A percentile compares a stretch with the other conserved stretches of the same genome.
These are phyloP conservation scores for Syrmaticus mikado DNA, from an alignment of 2,113 vertebrate genomes.

Conservation along the genomic window DNA sequence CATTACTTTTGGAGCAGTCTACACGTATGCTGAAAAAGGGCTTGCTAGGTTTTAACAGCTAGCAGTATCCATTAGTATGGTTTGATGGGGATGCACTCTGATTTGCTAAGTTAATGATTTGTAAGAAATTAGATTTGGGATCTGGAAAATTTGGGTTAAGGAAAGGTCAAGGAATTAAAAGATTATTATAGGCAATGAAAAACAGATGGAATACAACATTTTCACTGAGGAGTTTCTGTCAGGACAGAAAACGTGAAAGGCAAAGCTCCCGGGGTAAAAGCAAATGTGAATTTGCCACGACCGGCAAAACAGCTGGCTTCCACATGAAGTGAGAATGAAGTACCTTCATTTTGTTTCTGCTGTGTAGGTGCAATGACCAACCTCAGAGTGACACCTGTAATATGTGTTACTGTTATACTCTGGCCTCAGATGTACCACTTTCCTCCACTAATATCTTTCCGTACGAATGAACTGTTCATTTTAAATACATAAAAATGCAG, in stretches of 20 bases:
- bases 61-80: not conserved
- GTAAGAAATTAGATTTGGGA: conserved; percentile 55
- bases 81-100: not conserved
- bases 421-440: not conserved
- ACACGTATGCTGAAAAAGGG: not conserved
- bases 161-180: conserved; percentile 52
- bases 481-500: rapidly evolving
- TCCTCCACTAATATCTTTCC: not conserved
- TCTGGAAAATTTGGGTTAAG: conserved; percentile 48
- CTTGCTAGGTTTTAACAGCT: not conserved
- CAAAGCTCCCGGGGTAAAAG: not conserved
- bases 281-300: not conserved
- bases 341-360: not conserved
- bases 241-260: not conserved
- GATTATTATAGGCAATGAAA: conserved; percentile 39
- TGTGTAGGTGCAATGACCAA: rapidly evolving
- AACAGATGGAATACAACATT: not conserved
- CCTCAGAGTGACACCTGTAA: not conserved
- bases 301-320: not conserved
- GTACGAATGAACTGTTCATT: not conserved
- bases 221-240: not conserved
- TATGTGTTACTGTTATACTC: rapidly evolving
- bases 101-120: conserved; percentile 18
- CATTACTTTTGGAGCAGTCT: not conserved
- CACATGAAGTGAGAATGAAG: not conserved